Base-by-base conservation (phyloP, 2,113 vertebrate genomes). In the Puntigrus tetrazona region DNA sequence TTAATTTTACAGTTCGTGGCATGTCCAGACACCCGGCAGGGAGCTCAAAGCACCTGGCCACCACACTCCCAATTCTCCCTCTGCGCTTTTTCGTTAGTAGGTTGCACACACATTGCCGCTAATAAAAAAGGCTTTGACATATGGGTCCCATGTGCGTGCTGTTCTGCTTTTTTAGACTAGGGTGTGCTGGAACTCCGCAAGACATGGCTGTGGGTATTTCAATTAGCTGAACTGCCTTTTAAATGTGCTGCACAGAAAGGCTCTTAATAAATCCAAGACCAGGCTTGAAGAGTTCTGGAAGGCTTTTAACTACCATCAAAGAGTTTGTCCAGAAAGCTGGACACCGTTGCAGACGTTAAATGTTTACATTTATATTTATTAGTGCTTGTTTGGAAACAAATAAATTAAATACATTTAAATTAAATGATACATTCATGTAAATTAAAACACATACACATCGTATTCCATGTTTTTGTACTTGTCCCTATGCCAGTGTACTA, bases 181-280 rank as follows among this genome's bases (percentile, higher is more conserved):
- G 76, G 78, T 88, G 91, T 88, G 91, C 92, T 90, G 91, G 86
- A 91, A 80, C 92, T 93, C 92, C 91, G 89, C 91, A 90, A 94
- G 93, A 94, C 92, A 93, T 91, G 93, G 92, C 91, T 92, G 92
- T 92, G 93, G 94, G 93, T 94, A 93, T 93, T 95, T 93, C 94
- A 94, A 92, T 94, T 94, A 94, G 91, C 87, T 34, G 83, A 91
- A 91, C 89, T 89, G 91, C 90, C 88, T 92, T 90, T 80, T 82
- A 77, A 84, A 86, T 45, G 74, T 29, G 87, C 61, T 72, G 45
- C 22, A 41, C 41, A 63, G 67, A 85, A 59, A 83, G 55, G 27
- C 41, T 55, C 65, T 41, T 72, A 89, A 87, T 79, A 83, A 85
- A 76, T 76, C 25, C 70, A 82, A 38, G 57, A n/a, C 63, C 47